Percentiles rank a stretch among this genome's conserved stretches.
These are phyloP conservation scores for Psilopsiagon aymara DNA, from an alignment of 2,113 vertebrate genomes.

Conservation along the genomic window DNA sequence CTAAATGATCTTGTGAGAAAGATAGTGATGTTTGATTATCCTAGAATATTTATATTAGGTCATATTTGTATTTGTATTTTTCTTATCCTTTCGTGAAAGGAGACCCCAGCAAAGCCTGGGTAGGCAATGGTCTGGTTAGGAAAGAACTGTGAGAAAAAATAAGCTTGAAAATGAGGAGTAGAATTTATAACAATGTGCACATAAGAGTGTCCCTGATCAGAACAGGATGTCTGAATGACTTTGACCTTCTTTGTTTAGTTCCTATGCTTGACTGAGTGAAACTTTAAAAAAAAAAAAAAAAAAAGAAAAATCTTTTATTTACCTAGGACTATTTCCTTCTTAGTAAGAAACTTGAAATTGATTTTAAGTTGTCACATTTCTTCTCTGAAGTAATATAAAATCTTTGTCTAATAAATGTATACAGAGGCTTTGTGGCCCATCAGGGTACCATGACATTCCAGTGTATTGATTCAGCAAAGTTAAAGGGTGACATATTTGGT, in stretches of 20 bases:
- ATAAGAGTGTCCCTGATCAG: not conserved
- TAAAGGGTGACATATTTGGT: constrained; percentile 72
- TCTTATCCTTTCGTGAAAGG: not conserved
- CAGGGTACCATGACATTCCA: constrained; percentile 77
- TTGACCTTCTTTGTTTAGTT: constrained; percentile 23
- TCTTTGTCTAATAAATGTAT: constrained; percentile 75
- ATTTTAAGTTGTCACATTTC: constrained; percentile 59
- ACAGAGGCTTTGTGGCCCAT: constrained; percentile 75
- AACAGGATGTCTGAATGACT: not conserved
- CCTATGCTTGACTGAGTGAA: constrained; percentile 40
- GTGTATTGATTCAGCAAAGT: constrained; percentile 74
- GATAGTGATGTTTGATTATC: not conserved
- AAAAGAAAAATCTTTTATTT: constrained; percentile 51
- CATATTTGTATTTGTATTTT: not conserved
- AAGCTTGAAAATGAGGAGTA: not conserved
- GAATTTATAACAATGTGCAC: not conserved
- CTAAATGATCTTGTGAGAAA: not conserved
- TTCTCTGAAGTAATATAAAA: constrained; percentile 63
- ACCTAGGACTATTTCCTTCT: constrained; percentile 42
- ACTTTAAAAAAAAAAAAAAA: constrained; percentile 49
- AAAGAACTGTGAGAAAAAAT: not conserved
- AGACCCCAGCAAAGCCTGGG: not conserved
- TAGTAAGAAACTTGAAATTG: constrained; percentile 61
- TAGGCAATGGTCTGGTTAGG: not conserved
- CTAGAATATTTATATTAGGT: not conserved